phyloP scores from a whole-genome alignment of 2,113 vertebrate species.

The Chlamydotis undulata region DNA sequence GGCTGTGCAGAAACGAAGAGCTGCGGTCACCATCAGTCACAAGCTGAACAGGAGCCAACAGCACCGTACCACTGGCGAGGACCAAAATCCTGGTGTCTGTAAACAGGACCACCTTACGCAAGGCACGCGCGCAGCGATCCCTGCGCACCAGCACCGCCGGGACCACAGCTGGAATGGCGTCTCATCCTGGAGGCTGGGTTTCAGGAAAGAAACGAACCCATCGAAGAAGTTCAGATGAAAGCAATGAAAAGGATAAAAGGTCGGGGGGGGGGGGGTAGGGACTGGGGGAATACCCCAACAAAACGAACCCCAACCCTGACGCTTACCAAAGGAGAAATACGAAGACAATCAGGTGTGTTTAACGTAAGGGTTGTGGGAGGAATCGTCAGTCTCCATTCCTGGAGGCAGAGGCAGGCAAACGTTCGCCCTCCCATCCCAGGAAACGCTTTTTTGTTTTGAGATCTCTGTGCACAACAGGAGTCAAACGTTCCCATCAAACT shows the following conservation, averaged over 20 bases:
- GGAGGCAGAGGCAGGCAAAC: neutral
- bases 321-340: neutral
- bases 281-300: neutral
- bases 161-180: neutral
- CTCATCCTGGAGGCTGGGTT: neutral
- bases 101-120: constrained; percentile 20
- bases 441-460: neutral
- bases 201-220: neutral
- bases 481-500: neutral
- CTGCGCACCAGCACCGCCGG: neutral
- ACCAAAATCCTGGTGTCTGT: neutral
- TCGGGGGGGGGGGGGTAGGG: rapidly evolving
- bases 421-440: neutral
- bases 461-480: neutral
- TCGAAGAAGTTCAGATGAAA: neutral
- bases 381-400: neutral
- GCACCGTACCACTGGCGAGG: neutral
- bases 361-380: rapidly evolving
- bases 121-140: neutral
- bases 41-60: constrained; percentile 1
- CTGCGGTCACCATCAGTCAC: constrained; percentile 24
- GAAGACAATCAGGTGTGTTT: neutral
- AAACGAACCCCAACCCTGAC: neutral
- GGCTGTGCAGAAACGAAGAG: constrained; percentile 11
- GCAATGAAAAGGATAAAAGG: neutral